phyloP scores from a whole-genome alignment of 2,888 invertebrate genomes.

The Mesoligia furuncula region DNA sequence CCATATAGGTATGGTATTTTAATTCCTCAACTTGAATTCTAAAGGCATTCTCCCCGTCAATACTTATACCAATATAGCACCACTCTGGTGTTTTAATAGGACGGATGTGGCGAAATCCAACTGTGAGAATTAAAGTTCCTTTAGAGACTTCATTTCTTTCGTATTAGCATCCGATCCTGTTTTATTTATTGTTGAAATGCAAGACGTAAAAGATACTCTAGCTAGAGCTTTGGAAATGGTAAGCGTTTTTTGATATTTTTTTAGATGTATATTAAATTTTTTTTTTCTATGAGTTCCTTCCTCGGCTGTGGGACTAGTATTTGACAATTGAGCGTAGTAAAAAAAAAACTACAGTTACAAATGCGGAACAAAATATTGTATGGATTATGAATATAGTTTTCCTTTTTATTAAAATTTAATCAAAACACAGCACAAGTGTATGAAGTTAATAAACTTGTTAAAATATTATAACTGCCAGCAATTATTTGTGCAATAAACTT shows the following conservation, averaged over 20 bases:
- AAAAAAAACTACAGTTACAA: too few species aligned
- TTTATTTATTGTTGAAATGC: conserved; percentile 63
- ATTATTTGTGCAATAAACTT: background rate
- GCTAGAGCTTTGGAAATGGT: conserved; percentile 51
- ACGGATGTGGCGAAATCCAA: conserved; percentile 57
- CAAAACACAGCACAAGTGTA: background rate
- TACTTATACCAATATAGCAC: conserved; percentile 11
- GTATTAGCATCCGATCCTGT: conserved; percentile 56
- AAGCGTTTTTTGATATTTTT: conserved; percentile 30
- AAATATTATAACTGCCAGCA: background rate
- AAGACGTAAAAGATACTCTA: conserved; percentile 57
- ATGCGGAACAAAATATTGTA: background rate
- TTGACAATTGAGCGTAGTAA: background rate
- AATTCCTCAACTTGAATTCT: background rate
- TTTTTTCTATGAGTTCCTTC: background rate
- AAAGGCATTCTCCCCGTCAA: conserved; percentile 3
- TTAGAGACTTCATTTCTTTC: conserved; percentile 58
- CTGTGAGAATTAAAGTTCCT: conserved; percentile 52
- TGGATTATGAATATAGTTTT: background rate
- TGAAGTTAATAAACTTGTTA: conserved; percentile 11
- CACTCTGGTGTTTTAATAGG: conserved; percentile 57
- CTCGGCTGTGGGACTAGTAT: background rate
- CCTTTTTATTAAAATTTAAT: background rate
- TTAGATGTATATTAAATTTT: background rate
- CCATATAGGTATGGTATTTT: background rate